Percentiles rank a stretch among this genome's conserved stretches.
phyloP scores from a whole-genome alignment of 2,888 invertebrate species.

The Myopa tessellatipennis region DNA sequence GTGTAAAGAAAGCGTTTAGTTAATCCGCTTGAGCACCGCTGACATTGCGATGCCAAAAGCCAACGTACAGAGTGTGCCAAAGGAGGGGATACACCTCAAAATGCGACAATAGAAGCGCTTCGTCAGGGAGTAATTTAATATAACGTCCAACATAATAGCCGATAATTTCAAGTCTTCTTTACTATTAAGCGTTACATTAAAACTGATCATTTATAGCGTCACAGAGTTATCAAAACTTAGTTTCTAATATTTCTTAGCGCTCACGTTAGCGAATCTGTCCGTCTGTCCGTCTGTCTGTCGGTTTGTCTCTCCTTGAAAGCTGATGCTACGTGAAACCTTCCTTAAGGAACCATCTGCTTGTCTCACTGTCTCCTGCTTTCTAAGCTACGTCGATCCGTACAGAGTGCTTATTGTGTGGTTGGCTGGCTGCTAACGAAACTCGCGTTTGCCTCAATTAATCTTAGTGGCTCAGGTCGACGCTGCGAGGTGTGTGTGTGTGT shows the following conservation, averaged over 20 bases:
- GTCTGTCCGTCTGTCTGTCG: conserved; percentile 16
- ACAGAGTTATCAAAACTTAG: too few species aligned
- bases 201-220: too few species aligned
- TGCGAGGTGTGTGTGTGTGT: not conserved
- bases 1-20: conserved; percentile 38
- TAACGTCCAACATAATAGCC: too few species aligned
- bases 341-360: not conserved
- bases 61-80: too few species aligned
- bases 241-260: conserved; percentile 6
- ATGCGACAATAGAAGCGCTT: too few species aligned
- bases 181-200: too few species aligned
- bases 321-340: not conserved
- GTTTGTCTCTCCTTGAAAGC: conserved; percentile 1
- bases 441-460: conserved; percentile 62
- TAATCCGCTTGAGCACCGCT: not conserved
- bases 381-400: not conserved
- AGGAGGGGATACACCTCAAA: too few species aligned
- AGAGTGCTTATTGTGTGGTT: not conserved
- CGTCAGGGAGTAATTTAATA: too few species aligned
- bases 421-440: conserved; percentile 46
- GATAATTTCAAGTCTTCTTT: too few species aligned
- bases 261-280: not conserved
- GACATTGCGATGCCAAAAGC: not conserved
- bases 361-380: conserved; percentile 9
- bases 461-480: conserved; percentile 41